These are phyloP conservation scores for Tapera naevia DNA, from an alignment of 2,797 vertebrate species.

Conservation along the genomic window DNA sequence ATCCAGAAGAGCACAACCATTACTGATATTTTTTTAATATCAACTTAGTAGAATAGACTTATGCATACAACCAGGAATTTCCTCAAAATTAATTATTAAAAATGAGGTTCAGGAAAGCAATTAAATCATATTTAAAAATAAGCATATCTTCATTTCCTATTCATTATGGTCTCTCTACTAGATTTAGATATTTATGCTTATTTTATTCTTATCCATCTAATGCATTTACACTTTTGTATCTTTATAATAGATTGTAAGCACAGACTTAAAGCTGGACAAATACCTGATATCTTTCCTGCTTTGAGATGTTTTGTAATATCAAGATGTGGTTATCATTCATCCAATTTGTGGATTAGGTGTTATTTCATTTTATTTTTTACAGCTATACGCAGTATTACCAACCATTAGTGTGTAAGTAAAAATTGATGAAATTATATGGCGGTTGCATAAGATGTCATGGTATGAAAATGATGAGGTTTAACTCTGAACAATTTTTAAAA, in stretches of 20 bases:
- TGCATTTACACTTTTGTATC: not conserved
- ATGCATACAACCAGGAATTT: not conserved
- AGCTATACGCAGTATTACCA: not conserved
- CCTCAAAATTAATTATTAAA: not conserved
- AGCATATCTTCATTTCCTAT: not conserved
- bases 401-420: not conserved
- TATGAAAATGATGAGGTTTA: not conserved
- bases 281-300: not conserved
- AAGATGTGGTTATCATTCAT: not conserved
- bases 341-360: not conserved
- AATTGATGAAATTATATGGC: not conserved
- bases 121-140: not conserved
- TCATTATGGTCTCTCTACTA: not conserved
- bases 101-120: not conserved
- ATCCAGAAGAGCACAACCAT: not conserved
- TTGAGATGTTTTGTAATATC: not conserved
- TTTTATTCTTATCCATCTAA: not conserved
- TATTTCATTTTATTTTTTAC: slow-evolving; percentile 32
- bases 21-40: not conserved
- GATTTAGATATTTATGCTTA: not conserved
- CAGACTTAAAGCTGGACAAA: not conserved
- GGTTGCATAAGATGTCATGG: not conserved
- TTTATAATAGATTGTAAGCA: not conserved
- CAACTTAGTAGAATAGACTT: not conserved
- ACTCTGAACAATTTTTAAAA: not conserved